Conservation (phyloP, 1,140 invertebrate species). For the Bombus huntii region DNA sequence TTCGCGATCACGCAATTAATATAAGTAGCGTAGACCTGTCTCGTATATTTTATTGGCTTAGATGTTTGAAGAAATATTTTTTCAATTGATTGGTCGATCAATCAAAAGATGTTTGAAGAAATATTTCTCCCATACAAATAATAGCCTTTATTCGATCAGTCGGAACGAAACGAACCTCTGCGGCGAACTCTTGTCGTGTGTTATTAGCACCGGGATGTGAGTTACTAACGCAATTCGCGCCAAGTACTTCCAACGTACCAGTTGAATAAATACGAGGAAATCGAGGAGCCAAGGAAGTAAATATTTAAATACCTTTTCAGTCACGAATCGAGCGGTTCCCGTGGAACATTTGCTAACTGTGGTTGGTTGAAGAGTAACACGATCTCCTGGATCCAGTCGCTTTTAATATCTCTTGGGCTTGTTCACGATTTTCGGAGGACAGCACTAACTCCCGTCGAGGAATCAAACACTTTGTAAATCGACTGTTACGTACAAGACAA, state of each 20-base stretch:
- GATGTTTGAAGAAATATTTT: background rate
- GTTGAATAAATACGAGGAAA: background rate
- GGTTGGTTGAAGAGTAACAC: background rate
- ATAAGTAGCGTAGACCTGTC: background rate
- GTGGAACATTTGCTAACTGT: constrained; percentile 24
- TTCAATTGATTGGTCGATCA: background rate
- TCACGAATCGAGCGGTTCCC: constrained; percentile 12
- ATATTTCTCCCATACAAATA: background rate
- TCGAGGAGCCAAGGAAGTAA: background rate
- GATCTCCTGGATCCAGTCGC: constrained; percentile 3
- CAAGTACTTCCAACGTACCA: background rate
- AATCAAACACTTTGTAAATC: background rate
- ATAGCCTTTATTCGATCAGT: background rate
- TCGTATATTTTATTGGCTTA: background rate
- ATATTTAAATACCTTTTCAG: constrained; percentile 52
- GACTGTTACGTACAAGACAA: background rate
- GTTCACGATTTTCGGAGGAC: background rate
- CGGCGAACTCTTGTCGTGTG: background rate
- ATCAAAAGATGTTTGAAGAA: background rate
- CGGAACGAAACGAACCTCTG: background rate
- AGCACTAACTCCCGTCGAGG: background rate
- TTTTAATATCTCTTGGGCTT: background rate
- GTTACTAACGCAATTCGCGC: constrained; percentile 3
- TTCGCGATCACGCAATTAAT: constrained; percentile 37
- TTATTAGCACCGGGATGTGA: constrained; percentile 16